Conservation (phyloP, 2,797 vertebrate genomes). For the Bryconaethiops microstoma region DNA sequence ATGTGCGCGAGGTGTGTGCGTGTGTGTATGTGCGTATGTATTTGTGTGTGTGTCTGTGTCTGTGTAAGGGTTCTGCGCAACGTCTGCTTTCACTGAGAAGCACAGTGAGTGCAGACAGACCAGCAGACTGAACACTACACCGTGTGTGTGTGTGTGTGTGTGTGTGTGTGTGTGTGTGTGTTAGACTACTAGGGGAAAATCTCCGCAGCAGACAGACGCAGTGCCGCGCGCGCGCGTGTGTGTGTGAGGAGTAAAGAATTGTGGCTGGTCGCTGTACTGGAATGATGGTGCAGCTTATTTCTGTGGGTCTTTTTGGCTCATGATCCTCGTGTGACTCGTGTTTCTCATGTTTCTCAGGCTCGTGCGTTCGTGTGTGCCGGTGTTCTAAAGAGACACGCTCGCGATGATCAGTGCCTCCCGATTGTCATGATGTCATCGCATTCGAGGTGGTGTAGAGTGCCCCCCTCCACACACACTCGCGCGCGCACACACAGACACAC, state of each 20-base stretch:
- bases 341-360: neutral
- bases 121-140: neutral
- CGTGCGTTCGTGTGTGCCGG: neutral
- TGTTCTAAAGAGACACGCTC: conserved; percentile 22
- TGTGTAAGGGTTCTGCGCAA: conserved; percentile 18
- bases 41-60: neutral
- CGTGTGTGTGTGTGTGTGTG: neutral
- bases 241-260: neutral
- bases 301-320: conserved; percentile 1
- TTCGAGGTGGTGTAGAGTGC: conserved; percentile 26
- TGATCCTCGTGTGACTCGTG: neutral
- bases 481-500: neutral
- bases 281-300: conserved; percentile 24
- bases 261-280: neutral
- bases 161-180: neutral
- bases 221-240: conserved; percentile 57
- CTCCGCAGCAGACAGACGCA: conserved; percentile 79
- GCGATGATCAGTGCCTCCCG: conserved; percentile 26
- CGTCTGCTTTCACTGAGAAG: conserved; percentile 48
- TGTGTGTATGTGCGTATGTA: neutral
- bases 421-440: conserved; percentile 58
- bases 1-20: neutral
- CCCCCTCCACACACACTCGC: conserved; percentile 2
- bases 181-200: conserved; percentile 30
- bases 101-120: neutral